phyloP scores from a whole-genome alignment of 2,113 vertebrate species.

The Passer domesticus region DNA sequence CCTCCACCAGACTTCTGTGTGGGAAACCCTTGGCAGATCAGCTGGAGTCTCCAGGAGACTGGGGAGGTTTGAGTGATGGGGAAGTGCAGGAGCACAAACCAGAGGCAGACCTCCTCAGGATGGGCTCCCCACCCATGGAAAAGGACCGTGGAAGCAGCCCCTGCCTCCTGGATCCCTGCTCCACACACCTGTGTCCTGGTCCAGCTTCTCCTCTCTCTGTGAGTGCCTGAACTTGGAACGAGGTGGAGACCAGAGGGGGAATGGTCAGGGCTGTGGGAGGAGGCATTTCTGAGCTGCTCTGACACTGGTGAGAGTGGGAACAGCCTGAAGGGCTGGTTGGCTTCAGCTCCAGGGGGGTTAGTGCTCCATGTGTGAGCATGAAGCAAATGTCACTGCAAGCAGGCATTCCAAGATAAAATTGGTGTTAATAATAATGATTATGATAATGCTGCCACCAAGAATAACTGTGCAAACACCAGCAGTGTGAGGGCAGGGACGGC shows the following conservation, averaged over 20 bases:
- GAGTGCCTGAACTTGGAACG: fast-evolving
- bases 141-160: background rate
- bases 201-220: background rate
- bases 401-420: background rate
- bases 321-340: background rate
- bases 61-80: background rate
- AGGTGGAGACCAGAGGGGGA: background rate
- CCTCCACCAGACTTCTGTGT: background rate
- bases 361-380: background rate
- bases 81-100: background rate
- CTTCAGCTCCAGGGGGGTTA: background rate
- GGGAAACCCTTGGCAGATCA: background rate
- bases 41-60: background rate
- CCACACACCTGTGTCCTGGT: background rate
- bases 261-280: background rate
- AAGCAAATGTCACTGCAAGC: background rate
- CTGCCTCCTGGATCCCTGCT: background rate
- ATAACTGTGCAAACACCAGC: background rate
- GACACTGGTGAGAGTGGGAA: fast-evolving
- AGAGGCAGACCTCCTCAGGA: background rate
- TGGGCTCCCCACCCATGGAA: background rate
- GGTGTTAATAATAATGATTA: background rate
- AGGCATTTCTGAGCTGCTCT: background rate
- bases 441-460: background rate
- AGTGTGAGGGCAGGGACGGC: background rate